Evolutionary conservation across 2,113 vertebrate species (phyloP).

Genomic region (Acanthochromis polyacanthus): DNA sequence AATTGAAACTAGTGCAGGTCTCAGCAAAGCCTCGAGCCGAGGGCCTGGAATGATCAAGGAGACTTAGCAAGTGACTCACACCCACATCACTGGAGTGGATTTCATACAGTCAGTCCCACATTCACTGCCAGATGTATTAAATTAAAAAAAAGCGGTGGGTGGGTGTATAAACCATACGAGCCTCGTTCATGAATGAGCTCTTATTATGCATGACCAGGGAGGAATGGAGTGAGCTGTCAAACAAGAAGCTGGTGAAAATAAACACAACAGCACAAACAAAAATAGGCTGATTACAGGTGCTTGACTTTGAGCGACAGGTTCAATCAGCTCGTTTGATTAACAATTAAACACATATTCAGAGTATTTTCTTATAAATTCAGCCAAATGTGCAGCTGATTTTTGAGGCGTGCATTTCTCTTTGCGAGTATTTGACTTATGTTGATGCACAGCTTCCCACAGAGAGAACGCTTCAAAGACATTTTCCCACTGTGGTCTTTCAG

Average conservation of each 20-base stretch:
- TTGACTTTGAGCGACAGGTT: neutral
- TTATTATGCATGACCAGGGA: conserved; percentile 55
- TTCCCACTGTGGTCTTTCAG: conserved; percentile 22
- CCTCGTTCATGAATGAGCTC: conserved; percentile 48
- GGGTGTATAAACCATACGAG: conserved; percentile 18
- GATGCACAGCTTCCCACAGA: neutral
- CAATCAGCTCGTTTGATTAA: neutral
- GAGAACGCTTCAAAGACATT: neutral
- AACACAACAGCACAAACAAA: neutral
- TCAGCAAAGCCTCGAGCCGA: conserved; percentile 40
- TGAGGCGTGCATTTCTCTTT: too few relatives aligned
- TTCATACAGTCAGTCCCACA: conserved; percentile 51
- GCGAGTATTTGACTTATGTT: neutral
- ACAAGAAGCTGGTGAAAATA: conserved; percentile 22
- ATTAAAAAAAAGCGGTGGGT: conserved; percentile 48
- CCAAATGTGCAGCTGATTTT: neutral
- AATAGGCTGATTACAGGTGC: neutral
- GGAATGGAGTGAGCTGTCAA: conserved; percentile 43
- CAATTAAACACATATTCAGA: neutral
- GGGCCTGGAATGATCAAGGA: conserved; percentile 55
- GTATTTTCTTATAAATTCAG: neutral
- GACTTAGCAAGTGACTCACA: conserved; percentile 50
- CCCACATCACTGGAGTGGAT: conserved; percentile 43
- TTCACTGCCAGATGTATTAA: conserved; percentile 48
- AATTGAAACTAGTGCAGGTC: conserved; percentile 58